Evolutionary conservation across 2,888 invertebrate species (phyloP).

Genomic region (Cancer borealis): DNA sequence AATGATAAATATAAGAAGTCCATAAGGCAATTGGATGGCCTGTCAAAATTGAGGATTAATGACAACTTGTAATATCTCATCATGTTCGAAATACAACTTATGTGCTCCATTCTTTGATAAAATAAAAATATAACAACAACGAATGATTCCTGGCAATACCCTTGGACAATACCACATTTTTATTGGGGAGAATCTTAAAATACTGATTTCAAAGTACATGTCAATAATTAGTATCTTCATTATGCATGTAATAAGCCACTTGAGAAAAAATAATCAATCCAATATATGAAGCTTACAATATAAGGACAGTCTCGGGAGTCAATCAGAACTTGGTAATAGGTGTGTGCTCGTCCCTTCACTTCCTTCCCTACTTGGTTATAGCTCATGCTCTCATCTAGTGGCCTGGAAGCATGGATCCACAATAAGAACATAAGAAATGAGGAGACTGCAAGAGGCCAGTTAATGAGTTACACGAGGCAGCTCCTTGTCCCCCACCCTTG

Average conservation of each 20-base stretch:
- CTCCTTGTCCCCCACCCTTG: no score
- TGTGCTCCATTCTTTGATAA: no score
- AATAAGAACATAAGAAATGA: no score
- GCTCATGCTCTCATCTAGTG: slow-evolving; percentile 78
- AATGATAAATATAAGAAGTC: not conserved
- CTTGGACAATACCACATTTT: no score
- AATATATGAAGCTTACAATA: slow-evolving; percentile 86
- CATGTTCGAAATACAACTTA: not conserved
- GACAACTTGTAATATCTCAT: not conserved
- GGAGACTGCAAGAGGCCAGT: no score
- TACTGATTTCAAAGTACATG: no score
- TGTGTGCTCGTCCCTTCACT: slow-evolving; percentile 92
- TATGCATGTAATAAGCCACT: not conserved
- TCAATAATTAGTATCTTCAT: not conserved
- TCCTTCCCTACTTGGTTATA: slow-evolving; percentile 86
- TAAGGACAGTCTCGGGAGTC: slow-evolving; percentile 98
- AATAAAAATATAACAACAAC: no score
- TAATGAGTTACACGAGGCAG: no score
- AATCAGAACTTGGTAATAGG: slow-evolving; percentile 98
- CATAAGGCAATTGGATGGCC: not conserved
- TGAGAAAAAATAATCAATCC: not conserved
- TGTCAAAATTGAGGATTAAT: not conserved
- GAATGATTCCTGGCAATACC: no score
- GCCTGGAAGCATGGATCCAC: slow-evolving; percentile 48
- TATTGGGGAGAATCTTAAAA: no score